Percentiles rank a stretch among this genome's conserved stretches.
Evolutionary conservation across 2,888 invertebrate genomes (phyloP).

Genomic region (Bombylius discolor): DNA sequence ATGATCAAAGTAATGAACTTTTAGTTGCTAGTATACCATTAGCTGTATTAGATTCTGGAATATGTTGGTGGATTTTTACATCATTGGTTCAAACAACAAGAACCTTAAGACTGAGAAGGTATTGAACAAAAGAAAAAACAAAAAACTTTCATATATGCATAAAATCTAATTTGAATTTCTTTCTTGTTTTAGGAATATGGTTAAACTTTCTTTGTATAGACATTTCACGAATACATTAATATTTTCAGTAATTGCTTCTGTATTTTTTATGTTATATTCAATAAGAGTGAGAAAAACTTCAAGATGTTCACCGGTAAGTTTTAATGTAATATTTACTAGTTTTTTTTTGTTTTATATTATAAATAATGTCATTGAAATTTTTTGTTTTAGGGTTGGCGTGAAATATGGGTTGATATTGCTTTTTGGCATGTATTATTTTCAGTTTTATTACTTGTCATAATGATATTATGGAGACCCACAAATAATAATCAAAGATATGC

Average conservation of each 20-base stretch:
- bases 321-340: neutral
- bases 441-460: constrained; percentile 74
- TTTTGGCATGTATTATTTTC: constrained; percentile 93
- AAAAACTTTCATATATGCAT: neutral
- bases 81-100: constrained; percentile 80
- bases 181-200: constrained; percentile 58
- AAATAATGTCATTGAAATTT: neutral
- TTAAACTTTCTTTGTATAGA: constrained; percentile 77
- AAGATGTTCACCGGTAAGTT: constrained; percentile 59
- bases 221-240: constrained; percentile 91
- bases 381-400: constrained; percentile 64
- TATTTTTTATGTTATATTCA: constrained; percentile 88
- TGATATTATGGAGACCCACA: constrained; percentile 91
- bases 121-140: neutral
- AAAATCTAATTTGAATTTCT: neutral
- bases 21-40: constrained; percentile 74
- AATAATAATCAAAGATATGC: constrained; percentile 92
- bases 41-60: constrained; percentile 70
- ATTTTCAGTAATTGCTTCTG: constrained; percentile 79
- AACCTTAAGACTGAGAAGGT: constrained; percentile 70
- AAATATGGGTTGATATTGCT: constrained; percentile 87
- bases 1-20: constrained; percentile 46
- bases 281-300: constrained; percentile 67
- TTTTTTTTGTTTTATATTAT: neutral
- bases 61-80: constrained; percentile 91